phyloP scores from a whole-genome alignment of 2,797 vertebrate genomes.

The Alosa sapidissima region DNA sequence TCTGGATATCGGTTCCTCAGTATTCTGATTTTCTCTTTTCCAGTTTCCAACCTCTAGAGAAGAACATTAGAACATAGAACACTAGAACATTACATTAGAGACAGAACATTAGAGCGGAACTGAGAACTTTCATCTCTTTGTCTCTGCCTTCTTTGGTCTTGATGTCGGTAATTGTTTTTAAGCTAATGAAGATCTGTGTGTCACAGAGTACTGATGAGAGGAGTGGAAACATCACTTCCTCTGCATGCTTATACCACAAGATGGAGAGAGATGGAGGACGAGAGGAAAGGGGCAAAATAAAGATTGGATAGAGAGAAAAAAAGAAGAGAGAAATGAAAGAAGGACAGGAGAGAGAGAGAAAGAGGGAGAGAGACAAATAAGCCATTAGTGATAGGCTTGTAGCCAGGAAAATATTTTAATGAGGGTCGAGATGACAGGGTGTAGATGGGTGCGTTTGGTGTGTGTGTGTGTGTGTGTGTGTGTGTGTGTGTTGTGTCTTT shows the following conservation, averaged over 20 bases:
- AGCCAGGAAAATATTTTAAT: conserved; percentile 66
- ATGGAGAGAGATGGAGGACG: not conserved
- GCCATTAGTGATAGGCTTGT: conserved; percentile 53
- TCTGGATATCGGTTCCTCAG: not conserved
- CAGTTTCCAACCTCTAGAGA: not conserved
- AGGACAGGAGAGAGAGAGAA: not conserved
- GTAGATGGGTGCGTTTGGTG: not conserved
- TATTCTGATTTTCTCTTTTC: not conserved
- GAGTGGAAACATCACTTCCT: conserved; percentile 38
- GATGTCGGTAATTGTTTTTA: conserved; percentile 68
- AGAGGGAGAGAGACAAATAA: conserved; percentile 24
- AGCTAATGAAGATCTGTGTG: conserved; percentile 68
- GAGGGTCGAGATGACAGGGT: conserved; percentile 60
- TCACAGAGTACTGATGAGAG: conserved; percentile 53
- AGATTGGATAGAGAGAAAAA: not conserved
- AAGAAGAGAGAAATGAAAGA: not conserved
- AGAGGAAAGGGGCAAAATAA: not conserved
- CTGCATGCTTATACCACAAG: not conserved
- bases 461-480: no score
- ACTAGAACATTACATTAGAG: not conserved
- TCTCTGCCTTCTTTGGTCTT: conserved; percentile 39
- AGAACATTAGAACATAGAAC: not conserved
- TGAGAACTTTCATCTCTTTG: not conserved
- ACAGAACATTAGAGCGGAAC: not conserved
- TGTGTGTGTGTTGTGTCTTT: no score